Conservation (phyloP, 2,888 invertebrate species). For the Apamea monoglypha region DNA sequence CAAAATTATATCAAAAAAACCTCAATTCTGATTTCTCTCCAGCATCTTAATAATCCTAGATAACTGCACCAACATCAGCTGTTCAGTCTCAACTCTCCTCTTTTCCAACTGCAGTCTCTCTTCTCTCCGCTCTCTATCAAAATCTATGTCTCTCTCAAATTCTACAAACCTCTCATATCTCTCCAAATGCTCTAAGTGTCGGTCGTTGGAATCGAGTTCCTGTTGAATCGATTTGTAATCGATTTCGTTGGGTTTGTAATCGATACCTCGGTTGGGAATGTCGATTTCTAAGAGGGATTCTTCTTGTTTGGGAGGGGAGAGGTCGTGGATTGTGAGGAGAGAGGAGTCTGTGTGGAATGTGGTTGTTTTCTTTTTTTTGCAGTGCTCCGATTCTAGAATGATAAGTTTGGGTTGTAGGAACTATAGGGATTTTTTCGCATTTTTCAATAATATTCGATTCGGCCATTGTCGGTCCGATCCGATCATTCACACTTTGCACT, state of each 20-base stretch:
- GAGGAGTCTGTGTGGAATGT: slow-evolving; percentile 78
- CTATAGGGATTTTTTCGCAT: no score
- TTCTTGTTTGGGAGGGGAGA: slow-evolving; percentile 57
- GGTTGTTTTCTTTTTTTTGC: slow-evolving; percentile 75
- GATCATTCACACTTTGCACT: no score
- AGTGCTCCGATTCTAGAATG: slow-evolving; percentile 69
- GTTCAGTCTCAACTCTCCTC: slow-evolving; percentile 72
- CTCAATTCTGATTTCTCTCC: slow-evolving; percentile 79
- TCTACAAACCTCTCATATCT: slow-evolving; percentile 61
- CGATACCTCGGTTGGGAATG: slow-evolving; percentile 26
- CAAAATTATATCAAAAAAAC: slow-evolving; percentile 11
- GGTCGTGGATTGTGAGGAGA: slow-evolving; percentile 75
- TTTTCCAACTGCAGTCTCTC: slow-evolving; percentile 66
- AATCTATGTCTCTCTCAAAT: slow-evolving; percentile 64
- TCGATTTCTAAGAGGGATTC: slow-evolving; percentile 41
- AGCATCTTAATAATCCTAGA: slow-evolving; percentile 80
- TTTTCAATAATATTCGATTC: no score
- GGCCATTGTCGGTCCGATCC: no score
- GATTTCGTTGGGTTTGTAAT: slow-evolving; percentile 42
- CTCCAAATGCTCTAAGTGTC: slow-evolving; percentile 30
- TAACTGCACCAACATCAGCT: slow-evolving; percentile 76
- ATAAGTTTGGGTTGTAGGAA: not conserved
- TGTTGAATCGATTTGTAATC: slow-evolving; percentile 51
- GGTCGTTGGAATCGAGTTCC: slow-evolving; percentile 51
- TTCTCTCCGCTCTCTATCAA: slow-evolving; percentile 61